phyloP scores from a whole-genome alignment of 2,797 vertebrate genomes.

The Anguilla anguilla region DNA sequence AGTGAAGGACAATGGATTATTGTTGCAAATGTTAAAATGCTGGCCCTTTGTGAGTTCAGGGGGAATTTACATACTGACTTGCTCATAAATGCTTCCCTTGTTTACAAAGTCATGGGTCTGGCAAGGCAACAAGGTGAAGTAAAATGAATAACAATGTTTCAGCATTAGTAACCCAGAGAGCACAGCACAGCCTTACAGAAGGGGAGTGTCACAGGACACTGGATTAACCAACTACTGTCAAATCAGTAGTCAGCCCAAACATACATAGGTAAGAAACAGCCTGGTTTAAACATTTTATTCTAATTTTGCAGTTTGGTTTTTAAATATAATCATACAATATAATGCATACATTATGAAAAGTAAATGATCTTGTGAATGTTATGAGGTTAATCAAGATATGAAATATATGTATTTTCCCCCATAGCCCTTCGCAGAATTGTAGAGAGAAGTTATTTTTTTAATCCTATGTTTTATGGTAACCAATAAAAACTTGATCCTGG shows the following conservation, averaged over 20 bases:
- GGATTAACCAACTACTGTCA: not conserved
- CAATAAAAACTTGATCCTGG: too few species aligned
- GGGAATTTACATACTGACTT: not conserved
- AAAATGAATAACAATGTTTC: not conserved
- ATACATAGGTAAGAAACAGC: not conserved
- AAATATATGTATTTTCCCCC: too few species aligned
- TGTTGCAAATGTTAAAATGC: too few species aligned
- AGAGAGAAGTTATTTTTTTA: too few species aligned
- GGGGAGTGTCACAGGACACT: not conserved
- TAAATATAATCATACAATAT: not conserved
- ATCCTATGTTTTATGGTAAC: too few species aligned
- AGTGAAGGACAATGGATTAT: too few species aligned
- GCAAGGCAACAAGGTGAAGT: conserved; percentile 2
- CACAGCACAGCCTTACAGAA: not conserved
- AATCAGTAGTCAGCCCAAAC: not conserved
- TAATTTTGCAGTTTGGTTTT: not conserved
- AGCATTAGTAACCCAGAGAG: not conserved
- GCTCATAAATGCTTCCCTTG: not conserved
- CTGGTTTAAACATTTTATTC: not conserved
- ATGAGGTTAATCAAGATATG: too few species aligned
- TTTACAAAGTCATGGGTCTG: not conserved
- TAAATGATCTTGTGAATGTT: not conserved
- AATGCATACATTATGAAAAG: not conserved
- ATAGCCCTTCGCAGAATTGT: too few species aligned
- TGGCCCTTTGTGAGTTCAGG: not conserved